phyloP scores from a whole-genome alignment of 2,797 vertebrate species.

The Anabas testudineus region DNA sequence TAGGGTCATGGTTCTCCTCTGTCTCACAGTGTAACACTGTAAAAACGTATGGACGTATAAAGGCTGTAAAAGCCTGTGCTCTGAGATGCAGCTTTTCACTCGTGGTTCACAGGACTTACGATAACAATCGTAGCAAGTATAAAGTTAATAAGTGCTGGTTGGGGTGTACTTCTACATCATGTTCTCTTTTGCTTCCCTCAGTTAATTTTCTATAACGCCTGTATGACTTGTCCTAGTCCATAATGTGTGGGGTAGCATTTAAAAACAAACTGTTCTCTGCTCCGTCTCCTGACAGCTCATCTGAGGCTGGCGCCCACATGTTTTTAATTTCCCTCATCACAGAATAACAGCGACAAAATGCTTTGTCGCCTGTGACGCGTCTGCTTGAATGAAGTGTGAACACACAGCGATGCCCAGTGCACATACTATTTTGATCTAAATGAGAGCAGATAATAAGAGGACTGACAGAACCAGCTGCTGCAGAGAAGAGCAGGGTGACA shows the following conservation, averaged over 20 bases:
- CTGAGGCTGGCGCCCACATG: not conserved
- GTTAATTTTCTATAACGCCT: not conserved
- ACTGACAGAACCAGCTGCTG: constrained; percentile 7
- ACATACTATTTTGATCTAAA: not conserved
- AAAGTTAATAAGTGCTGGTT: not conserved
- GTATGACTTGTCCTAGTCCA: not conserved
- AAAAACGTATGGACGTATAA: no score
- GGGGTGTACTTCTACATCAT: not conserved
- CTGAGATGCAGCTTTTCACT: not conserved
- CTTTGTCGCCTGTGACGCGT: constrained; percentile 39
- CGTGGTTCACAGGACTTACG: no score
- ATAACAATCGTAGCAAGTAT: not conserved
- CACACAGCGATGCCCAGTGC: not conserved
- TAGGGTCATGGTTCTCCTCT: no score
- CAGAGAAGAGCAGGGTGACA: not conserved
- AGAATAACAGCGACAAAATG: not conserved
- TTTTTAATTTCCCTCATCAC: constrained; percentile 10
- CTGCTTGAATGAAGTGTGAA: constrained; percentile 7
- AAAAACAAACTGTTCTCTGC: not conserved
- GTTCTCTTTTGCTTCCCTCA: not conserved
- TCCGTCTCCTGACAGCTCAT: constrained; percentile 18
- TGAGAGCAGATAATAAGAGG: constrained; percentile 1
- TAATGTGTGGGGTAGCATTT: not conserved
- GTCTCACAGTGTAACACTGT: no score
- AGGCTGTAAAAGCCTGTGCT: no score